Evolutionary conservation across 2,797 vertebrate genomes (phyloP).

Genomic region (Megalops cyprinoides): DNA sequence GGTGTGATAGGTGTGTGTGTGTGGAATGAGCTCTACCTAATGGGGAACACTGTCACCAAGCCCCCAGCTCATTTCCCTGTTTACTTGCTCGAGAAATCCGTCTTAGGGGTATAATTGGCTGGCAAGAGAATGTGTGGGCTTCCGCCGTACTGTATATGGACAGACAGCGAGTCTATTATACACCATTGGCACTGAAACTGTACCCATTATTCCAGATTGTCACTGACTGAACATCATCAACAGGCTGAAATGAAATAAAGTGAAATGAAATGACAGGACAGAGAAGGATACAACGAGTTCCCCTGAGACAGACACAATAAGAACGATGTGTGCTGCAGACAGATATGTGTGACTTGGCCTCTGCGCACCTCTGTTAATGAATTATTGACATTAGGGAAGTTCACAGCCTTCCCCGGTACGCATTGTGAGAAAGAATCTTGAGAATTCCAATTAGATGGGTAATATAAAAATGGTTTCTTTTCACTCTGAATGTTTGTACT

Average conservation of each 20-base stretch:
- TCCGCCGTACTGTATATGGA: background rate
- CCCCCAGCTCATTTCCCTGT: background rate
- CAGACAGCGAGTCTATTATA: constrained; percentile 14
- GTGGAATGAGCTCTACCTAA: no score
- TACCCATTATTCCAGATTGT: background rate
- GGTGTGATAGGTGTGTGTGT: no score
- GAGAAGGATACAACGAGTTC: background rate
- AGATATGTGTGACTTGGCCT: background rate
- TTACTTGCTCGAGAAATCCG: constrained; percentile 1
- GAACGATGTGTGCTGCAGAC: background rate
- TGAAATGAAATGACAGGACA: background rate
- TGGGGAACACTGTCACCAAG: background rate
- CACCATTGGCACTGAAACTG: background rate
- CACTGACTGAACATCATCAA: background rate
- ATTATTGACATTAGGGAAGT: constrained; percentile 13
- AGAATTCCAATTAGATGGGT: background rate
- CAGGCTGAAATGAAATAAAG: constrained; percentile 2
- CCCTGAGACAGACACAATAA: background rate
- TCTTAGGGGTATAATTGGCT: background rate
- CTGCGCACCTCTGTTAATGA: constrained; percentile 9
- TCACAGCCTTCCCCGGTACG: background rate
- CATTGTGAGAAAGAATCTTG: background rate
- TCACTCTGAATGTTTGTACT: no score
- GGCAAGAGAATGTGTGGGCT: background rate
- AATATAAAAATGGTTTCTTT: background rate